phyloP scores from a whole-genome alignment of 2,888 invertebrate species.

The Cerceris ruficornis region DNA sequence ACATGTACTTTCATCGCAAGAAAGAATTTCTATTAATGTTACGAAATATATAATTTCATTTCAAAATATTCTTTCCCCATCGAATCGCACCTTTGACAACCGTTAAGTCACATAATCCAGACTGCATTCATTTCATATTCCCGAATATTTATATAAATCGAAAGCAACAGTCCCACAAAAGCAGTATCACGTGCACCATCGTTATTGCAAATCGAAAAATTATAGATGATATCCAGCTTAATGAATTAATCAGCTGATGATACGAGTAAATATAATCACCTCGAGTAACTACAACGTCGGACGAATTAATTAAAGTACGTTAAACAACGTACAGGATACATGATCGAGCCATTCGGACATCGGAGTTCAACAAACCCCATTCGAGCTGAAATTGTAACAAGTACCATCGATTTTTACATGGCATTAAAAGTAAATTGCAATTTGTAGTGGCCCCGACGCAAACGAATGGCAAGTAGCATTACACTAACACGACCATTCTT shows the following conservation, averaged over 20 bases:
- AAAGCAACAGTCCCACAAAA: too few species aligned
- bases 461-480: slow-evolving; percentile 20
- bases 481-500: neutral
- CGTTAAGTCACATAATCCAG: too few species aligned
- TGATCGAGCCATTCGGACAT: neutral
- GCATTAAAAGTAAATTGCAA: slow-evolving; percentile 23
- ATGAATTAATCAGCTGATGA: slow-evolving; percentile 16
- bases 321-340: neutral
- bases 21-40: too few species aligned
- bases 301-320: slow-evolving; percentile 15
- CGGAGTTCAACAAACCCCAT: neutral
- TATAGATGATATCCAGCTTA: slow-evolving; percentile 3
- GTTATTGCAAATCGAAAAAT: slow-evolving; percentile 7
- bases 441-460: slow-evolving; percentile 28
- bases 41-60: too few species aligned
- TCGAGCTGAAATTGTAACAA: neutral
- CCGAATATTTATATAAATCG: neutral
- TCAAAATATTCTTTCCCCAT: too few species aligned
- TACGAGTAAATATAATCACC: slow-evolving; percentile 8
- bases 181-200: neutral
- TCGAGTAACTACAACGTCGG: neutral
- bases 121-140: neutral
- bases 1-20: too few species aligned
- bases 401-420: neutral
- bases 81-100: too few species aligned